Conservation (phyloP, 2,797 vertebrate species). For the Siniperca scherzeri region DNA sequence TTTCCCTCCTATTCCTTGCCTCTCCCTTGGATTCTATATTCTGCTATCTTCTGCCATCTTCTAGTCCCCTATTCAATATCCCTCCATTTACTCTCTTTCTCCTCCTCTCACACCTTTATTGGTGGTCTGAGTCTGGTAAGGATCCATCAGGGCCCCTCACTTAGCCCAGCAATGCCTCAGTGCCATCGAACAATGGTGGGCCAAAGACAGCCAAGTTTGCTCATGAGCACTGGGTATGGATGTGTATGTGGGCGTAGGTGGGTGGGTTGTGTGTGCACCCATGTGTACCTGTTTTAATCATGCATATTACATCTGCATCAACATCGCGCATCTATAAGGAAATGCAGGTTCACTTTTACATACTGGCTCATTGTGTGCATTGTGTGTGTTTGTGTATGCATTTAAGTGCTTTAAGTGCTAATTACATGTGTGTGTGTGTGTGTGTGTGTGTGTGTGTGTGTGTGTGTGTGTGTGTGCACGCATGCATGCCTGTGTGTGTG, state of each 20-base stretch:
- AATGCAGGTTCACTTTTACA: slow-evolving; percentile 70
- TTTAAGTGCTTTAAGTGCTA: slow-evolving; percentile 45
- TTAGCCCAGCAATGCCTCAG: slow-evolving; percentile 82
- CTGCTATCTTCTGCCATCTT: slow-evolving; percentile 74
- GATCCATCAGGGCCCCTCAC: slow-evolving; percentile 88
- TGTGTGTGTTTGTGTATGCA: slow-evolving; percentile 34
- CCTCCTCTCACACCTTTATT: slow-evolving; percentile 77
- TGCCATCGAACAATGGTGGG: slow-evolving; percentile 79
- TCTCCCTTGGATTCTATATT: slow-evolving; percentile 39
- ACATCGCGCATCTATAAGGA: slow-evolving; percentile 61
- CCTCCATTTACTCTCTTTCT: slow-evolving; percentile 59
- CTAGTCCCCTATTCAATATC: slow-evolving; percentile 68
- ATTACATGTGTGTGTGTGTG: slow-evolving; percentile 29
- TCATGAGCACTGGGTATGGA: slow-evolving; percentile 49
- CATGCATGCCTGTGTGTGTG: background rate
- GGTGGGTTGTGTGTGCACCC: slow-evolving; percentile 50
- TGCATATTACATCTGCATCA: slow-evolving; percentile 80
- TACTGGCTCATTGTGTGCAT: slow-evolving; percentile 46
- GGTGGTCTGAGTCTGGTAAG: slow-evolving; percentile 85
- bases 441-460: slow-evolving; percentile 37
- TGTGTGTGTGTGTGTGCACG: slow-evolving; percentile 36
- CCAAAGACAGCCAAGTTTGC: slow-evolving; percentile 76
- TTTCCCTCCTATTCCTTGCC: slow-evolving; percentile 36
- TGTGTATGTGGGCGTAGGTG: slow-evolving; percentile 38
- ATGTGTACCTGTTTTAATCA: slow-evolving; percentile 71